phyloP scores from a whole-genome alignment of 1,140 invertebrate species.

The Choristoneura fumiferana region DNA sequence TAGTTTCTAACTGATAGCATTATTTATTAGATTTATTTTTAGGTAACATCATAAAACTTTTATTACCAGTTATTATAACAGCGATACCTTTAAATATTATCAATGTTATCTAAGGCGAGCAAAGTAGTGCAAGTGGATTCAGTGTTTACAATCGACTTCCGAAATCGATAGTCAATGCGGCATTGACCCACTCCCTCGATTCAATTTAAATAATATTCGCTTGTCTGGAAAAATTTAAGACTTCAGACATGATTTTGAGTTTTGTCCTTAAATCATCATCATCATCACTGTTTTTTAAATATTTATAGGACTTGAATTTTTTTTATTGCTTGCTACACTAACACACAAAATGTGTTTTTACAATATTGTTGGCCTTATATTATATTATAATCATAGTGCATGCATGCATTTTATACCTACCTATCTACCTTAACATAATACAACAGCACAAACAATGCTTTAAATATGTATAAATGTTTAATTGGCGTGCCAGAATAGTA shows the following conservation, averaged over 20 bases:
- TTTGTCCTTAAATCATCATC: background rate
- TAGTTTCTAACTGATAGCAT: background rate
- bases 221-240: conserved; percentile 21
- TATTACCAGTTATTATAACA: conserved; percentile 21
- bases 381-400: too few relatives aligned
- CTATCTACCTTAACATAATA: too few relatives aligned
- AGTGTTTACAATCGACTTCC: conserved; percentile 40
- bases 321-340: too few relatives aligned
- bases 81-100: conserved; percentile 12
- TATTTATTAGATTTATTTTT: background rate
- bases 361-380: too few relatives aligned
- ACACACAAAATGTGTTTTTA: too few relatives aligned
- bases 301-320: too few relatives aligned
- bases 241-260: background rate
- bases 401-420: too few relatives aligned
- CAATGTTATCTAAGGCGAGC: conserved; percentile 21
- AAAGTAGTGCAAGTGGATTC: conserved; percentile 38
- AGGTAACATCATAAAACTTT: conserved; percentile 20
- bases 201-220: conserved; percentile 30
- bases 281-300: too few relatives aligned
- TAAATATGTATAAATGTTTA: too few relatives aligned
- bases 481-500: too few relatives aligned
- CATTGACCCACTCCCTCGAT: conserved; percentile 43
- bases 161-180: conserved; percentile 34
- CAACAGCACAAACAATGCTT: too few relatives aligned